Evolutionary conservation across 2,888 invertebrate species (phyloP).

Genomic region (Dicyrtoma fusca): DNA sequence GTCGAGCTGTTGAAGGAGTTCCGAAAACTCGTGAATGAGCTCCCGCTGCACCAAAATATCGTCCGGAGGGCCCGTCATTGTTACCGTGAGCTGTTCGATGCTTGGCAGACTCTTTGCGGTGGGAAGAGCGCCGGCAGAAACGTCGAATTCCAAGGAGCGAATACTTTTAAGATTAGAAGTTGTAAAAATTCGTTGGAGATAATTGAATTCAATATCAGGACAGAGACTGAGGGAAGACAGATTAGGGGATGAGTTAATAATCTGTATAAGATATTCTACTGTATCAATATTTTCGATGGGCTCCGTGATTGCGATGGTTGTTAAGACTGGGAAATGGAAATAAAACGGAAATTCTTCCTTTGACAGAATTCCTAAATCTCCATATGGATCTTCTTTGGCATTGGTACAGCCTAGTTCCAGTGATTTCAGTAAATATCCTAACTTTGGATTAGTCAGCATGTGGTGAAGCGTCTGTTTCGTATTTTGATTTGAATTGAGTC

Average conservation of each 20-base stretch:
- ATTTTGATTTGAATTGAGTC: too few relatives aligned
- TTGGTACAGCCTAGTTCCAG: not conserved
- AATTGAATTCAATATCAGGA: conserved; percentile 2
- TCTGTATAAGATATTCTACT: not conserved
- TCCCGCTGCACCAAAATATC: not conserved
- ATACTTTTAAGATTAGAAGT: not conserved
- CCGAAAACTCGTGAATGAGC: conserved; percentile 6
- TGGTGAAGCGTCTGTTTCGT: too few relatives aligned
- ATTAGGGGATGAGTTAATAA: conserved; percentile 13
- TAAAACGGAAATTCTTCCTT: not conserved
- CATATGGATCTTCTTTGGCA: not conserved
- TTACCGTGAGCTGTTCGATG: not conserved
- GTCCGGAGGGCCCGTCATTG: not conserved
- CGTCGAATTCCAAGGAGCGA: conserved; percentile 4
- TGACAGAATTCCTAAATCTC: not conserved
- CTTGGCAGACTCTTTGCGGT: not conserved
- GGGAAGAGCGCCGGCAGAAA: conserved; percentile 9
- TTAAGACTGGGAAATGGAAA: not conserved
- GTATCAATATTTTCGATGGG: not conserved
- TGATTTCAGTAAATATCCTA: not conserved
- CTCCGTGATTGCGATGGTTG: not conserved
- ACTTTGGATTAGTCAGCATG: not conserved
- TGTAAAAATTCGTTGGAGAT: not conserved
- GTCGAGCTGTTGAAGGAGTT: not conserved
- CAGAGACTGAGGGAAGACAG: not conserved